Evolutionary conservation across 2,113 vertebrate genomes (phyloP), one percentile per base, ranked within the genome.

Genomic region (Megaceryle maxima): DNA sequence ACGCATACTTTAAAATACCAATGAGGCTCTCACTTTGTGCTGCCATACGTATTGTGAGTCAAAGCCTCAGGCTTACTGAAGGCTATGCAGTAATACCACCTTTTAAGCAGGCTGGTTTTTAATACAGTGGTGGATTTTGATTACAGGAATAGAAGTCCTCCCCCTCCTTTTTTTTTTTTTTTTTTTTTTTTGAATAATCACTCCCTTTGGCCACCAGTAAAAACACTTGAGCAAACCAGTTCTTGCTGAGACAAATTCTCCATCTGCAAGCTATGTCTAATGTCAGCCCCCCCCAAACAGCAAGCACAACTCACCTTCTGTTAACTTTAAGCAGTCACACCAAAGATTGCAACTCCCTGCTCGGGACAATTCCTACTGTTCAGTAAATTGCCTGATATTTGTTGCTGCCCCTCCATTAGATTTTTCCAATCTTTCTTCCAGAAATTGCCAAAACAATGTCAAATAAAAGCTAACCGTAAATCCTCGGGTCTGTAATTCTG

Each of bases 31-130:
- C 55, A 50, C 77, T 80, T 76, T 78, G 76, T 26, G 59, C 88
- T 94, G 86, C 88, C 83, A 59, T 46, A 72, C 64, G 88, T 81
- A 50, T 80, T 80, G 70, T 66, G 90, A 95, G 95, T 55, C 43
- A 59, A 86, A 93, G 69, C 68, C 80, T 72, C 83, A 43, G 81
- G 62, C 81, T 59, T 24, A 67, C 64, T 48, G 35, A 83, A 29
- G 14, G 67, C 73, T 48, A 16, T 10, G 81, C 80, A 75, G 46
- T 16, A 75, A 70, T 13, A 35, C 13, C 79, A 70, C 59, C 51
- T 72, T 29, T 63, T 18, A 44, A 48, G 15, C 46, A 83, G 77
- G 39, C 41, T 46, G 11, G 11, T 6, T 39, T 48, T 56, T 78
- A 87, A 81, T 44, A 69, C 37, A 81, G 43, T 9, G 33, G 19